Base-by-base conservation (phyloP, 2,888 invertebrate genomes). In the Gryllus longicercus region DNA sequence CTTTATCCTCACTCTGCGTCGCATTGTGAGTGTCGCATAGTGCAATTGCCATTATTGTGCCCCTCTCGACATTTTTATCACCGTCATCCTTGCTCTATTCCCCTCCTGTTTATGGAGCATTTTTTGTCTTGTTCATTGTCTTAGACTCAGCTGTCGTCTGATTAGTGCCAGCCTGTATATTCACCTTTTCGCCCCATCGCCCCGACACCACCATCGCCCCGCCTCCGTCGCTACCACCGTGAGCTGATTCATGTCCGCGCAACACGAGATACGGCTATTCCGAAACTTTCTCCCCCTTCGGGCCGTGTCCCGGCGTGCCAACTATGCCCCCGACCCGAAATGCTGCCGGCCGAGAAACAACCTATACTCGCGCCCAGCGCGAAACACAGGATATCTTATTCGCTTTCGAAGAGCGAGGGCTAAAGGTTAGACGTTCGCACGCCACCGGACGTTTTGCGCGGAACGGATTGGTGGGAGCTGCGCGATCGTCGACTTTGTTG, bases 351-450 rank as follows among this genome's bases (percentile, higher is more conserved):
- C n/a, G 63, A 63, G 63, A 63, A 63, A 63, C 12, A 63, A 63
- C 63, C 16, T n/a, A n/a, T n/a, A 63, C 38, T 38, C n/a, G 63
- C n/a, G 63, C 63, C 16, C 63, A 18, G 63, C 16, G 63, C 63
- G 63, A 63, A 63, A 63, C 63, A 63, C 63, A 63, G n/a, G 63
- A 63, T 63, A 63, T 63, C 63, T 63, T 63, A 63, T 63, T 63
- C 63, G 16, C n/a, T 63, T 63, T n/a, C 63, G 63, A 63, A 63
- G 63, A 63, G 63, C 63, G 63, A 63, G n/a, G 63, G 63, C n/a
- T 63, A n/a, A 63, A 63, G 14, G 63, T 63, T 63, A 63, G 63
- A n/a, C 63, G 63, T 18, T 11, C 63, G 14, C 63, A 63, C 63
- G 63, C 63, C 63, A 63, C 63, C 63, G n/a, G n/a, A 63, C n/a